These are phyloP conservation scores for Nothoprocta pentlandii DNA, from an alignment of 2,113 vertebrate species.

Conservation along the genomic window DNA sequence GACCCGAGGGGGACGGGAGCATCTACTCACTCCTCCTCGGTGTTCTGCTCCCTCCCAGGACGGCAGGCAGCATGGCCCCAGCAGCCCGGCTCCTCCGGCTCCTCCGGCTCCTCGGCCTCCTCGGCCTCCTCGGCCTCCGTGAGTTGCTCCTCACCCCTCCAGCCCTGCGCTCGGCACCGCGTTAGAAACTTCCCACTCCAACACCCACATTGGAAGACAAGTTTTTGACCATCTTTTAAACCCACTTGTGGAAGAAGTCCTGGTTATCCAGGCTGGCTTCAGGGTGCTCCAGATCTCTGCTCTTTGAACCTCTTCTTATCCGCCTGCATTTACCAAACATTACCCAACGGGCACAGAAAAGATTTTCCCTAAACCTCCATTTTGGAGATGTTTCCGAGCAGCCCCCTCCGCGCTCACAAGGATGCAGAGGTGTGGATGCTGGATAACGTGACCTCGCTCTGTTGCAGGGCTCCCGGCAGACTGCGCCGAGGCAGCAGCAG, in stretches of 20 bases:
- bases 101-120: background rate
- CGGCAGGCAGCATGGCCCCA: background rate
- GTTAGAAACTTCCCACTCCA: background rate
- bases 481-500: background rate
- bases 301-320: background rate
- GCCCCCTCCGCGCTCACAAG: accelerated
- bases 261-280: background rate
- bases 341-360: background rate
- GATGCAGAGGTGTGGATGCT: accelerated
- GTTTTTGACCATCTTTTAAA: background rate
- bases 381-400: background rate
- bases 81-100: background rate
- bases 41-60: no score
- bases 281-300: background rate
- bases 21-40: no score
- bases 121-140: background rate
- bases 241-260: accelerated
- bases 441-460: background rate
- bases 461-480: background rate
- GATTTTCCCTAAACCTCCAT: background rate
- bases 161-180: background rate
- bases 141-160: background rate
- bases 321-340: accelerated
- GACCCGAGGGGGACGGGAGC: no score
- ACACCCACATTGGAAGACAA: background rate